phyloP scores from a whole-genome alignment of 2,113 vertebrate genomes.

The Neoarius graeffei region DNA sequence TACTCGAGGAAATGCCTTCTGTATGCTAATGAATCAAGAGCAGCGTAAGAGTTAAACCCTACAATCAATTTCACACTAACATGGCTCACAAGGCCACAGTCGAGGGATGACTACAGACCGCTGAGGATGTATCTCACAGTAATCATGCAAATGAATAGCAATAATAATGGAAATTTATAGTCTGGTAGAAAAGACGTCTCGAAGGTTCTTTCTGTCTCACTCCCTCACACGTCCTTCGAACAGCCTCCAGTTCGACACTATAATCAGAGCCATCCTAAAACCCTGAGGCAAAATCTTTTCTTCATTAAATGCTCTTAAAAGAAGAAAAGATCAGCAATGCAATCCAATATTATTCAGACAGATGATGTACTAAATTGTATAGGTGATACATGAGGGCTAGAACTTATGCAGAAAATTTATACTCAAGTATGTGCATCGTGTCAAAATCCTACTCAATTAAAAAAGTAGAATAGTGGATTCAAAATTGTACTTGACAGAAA shows the following conservation, averaged over 20 bases:
- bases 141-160: conserved; percentile 21
- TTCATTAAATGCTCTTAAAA: background rate
- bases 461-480: background rate
- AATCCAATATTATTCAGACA: background rate
- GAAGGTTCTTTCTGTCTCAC: conserved; percentile 11
- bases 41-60: conserved; percentile 5
- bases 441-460: background rate
- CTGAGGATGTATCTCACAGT: background rate
- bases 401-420: background rate
- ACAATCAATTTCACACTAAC: conserved; percentile 32
- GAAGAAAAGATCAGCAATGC: background rate
- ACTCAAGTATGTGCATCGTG: background rate
- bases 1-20: conserved; percentile 6
- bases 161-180: conserved; percentile 27
- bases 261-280: background rate
- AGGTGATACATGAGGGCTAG: background rate
- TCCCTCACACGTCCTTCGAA: background rate
- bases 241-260: background rate
- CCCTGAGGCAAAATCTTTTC: background rate
- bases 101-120: background rate
- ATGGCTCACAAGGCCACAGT: conserved; percentile 6
- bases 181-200: background rate
- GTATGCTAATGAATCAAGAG: conserved; percentile 22
- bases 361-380: background rate
- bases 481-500: background rate